Conservation (phyloP, 1,140 invertebrate species). For the Drosophila pruinosa region DNA sequence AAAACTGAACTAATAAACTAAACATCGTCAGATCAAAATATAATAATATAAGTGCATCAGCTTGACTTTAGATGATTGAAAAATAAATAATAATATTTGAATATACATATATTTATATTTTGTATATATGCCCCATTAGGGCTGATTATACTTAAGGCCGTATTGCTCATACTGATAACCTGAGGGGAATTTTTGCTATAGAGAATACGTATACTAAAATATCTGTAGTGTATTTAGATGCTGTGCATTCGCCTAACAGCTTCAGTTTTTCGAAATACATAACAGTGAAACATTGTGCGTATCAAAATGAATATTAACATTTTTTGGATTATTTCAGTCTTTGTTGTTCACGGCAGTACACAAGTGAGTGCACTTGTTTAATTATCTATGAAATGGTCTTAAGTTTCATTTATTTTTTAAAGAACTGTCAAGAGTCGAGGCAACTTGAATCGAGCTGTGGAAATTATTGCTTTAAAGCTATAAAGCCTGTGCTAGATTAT, state of each 20-base stretch:
- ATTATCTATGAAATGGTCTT: background rate
- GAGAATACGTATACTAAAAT: too few species aligned
- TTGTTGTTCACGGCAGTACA: background rate
- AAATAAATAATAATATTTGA: too few species aligned
- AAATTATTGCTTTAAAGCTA: background rate
- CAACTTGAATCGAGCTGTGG: background rate
- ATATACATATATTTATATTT: too few species aligned
- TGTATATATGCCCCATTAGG: too few species aligned
- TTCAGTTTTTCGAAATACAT: background rate
- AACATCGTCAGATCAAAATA: too few species aligned
- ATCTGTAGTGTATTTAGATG: too few species aligned
- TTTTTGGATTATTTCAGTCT: background rate
- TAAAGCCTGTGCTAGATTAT: background rate
- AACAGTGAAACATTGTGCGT: background rate
- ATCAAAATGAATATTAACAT: background rate
- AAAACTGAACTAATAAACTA: too few species aligned
- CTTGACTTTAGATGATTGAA: too few species aligned
- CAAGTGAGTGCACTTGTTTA: background rate
- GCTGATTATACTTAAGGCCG: too few species aligned
- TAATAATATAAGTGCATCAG: too few species aligned
- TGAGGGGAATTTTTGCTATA: too few species aligned
- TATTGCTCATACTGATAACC: too few species aligned
- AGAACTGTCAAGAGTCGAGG: background rate
- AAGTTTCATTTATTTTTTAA: background rate
- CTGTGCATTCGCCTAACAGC: background rate